Conservation (phyloP, 2,888 invertebrate species). For the Iphiclides podalirius region DNA sequence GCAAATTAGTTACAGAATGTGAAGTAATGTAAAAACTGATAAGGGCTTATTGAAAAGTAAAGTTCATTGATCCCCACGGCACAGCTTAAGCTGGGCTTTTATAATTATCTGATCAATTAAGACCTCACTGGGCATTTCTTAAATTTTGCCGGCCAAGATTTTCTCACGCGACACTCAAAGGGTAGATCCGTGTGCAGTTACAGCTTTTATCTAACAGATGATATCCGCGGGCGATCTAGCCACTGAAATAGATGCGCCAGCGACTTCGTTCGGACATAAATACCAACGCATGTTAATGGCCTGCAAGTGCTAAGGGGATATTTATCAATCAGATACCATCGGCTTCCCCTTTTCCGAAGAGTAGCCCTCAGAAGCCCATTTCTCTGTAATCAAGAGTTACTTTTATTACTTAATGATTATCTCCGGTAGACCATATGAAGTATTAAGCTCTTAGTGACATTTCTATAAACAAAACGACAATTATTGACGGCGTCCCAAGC, state of each 20-base stretch:
- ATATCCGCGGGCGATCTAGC: constrained; percentile 1
- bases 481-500: neutral
- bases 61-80: no score
- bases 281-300: constrained; percentile 5
- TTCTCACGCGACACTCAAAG: neutral
- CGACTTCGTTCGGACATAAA: constrained; percentile 5
- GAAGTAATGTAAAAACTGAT: no score
- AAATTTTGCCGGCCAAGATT: neutral
- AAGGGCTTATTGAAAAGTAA: no score
- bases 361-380: constrained; percentile 3
- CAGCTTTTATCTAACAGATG: neutral
- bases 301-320: constrained; percentile 3
- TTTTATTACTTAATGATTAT: neutral
- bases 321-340: constrained; percentile 14
- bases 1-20: no score
- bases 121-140: neutral
- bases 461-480: constrained; percentile 1
- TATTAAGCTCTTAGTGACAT: neutral
- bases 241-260: constrained; percentile 5
- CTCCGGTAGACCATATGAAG: neutral
- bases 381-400: constrained; percentile 6
- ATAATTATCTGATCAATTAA: constrained; percentile 1
- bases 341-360: no score
- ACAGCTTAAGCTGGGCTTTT: neutral
- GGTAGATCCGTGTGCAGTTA: neutral